phyloP scores from a whole-genome alignment of 2,797 vertebrate species.

The Pangasius larnaudii region DNA sequence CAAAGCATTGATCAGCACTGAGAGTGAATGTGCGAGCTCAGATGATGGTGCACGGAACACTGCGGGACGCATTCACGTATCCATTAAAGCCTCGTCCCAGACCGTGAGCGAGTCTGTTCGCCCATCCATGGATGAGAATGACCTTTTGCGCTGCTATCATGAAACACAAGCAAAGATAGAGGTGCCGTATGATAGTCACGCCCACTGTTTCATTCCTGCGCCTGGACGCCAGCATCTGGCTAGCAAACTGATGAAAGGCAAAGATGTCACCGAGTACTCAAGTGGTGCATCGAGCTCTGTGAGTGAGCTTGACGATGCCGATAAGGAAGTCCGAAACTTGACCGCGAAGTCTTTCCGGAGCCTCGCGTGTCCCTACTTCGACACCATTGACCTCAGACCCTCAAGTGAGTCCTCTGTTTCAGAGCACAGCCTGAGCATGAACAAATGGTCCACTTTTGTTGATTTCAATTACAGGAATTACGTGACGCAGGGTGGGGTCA shows the following conservation, averaged over 20 bases:
- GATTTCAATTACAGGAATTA: conserved; percentile 85
- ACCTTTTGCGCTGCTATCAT: neutral
- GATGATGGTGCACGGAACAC: conserved; percentile 73
- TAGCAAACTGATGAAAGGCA: conserved; percentile 75
- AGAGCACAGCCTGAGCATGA: conserved; percentile 83
- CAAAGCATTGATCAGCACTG: conserved; percentile 74
- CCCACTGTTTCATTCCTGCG: conserved; percentile 80
- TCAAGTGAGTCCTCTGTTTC: conserved; percentile 93
- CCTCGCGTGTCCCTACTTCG: conserved; percentile 92
- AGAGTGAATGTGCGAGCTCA: conserved; percentile 79
- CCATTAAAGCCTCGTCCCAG: conserved; percentile 86
- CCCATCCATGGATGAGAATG: neutral
- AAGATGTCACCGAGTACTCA: conserved; percentile 88
- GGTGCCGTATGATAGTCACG: conserved; percentile 67
- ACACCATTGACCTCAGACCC: conserved; percentile 87
- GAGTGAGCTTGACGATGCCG: conserved; percentile 95
- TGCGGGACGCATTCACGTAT: conserved; percentile 84
- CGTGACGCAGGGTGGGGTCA: conserved; percentile 69
- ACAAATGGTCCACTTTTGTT: conserved; percentile 91
- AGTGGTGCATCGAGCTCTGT: conserved; percentile 95
- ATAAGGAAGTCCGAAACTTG: conserved; percentile 95
- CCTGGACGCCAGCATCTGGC: conserved; percentile 89
- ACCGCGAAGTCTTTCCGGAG: conserved; percentile 95
- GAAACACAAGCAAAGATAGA: conserved; percentile 68
- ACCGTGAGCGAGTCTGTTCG: conserved; percentile 68